A percentile compares a stretch with the other conserved stretches of the same genome.
These are phyloP conservation scores for Actenoides hombroni DNA, from an alignment of 2,113 vertebrate species.

Conservation along the genomic window DNA sequence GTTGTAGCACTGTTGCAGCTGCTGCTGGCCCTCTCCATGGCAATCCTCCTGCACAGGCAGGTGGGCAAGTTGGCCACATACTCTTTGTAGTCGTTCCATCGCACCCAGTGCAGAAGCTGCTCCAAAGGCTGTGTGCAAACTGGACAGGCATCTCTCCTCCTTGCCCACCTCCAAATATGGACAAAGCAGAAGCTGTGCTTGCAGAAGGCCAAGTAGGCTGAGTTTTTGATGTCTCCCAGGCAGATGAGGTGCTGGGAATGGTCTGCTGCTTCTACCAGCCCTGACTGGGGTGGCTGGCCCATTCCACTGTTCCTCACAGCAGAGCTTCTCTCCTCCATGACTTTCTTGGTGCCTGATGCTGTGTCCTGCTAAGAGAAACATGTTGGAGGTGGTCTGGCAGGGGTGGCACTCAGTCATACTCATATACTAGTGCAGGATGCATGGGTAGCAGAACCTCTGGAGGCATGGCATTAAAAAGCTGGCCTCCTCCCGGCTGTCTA, in stretches of 20 bases:
- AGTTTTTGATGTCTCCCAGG: background rate
- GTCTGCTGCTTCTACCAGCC: background rate
- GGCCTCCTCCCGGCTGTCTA: background rate
- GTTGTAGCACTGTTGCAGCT: background rate
- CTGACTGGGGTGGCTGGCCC: background rate
- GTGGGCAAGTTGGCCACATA: accelerated
- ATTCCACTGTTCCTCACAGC: background rate
- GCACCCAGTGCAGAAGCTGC: background rate
- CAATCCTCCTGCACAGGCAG: no score
- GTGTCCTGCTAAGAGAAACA: background rate
- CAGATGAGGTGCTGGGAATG: no score
- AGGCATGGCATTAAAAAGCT: background rate
- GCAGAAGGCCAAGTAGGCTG: background rate
- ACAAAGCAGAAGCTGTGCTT: background rate
- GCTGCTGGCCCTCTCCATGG: no score
- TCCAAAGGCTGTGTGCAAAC: background rate
- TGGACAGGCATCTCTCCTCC: background rate
- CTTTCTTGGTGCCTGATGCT: background rate
- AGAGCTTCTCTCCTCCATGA: background rate
- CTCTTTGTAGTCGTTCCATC: background rate
- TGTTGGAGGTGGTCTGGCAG: background rate
- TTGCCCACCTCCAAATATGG: background rate
- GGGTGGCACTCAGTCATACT: background rate
- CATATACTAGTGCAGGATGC: background rate
- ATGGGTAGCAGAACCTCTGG: background rate